Evolutionary conservation across 2,888 invertebrate species (phyloP).

Genomic region (Nomada flava): DNA sequence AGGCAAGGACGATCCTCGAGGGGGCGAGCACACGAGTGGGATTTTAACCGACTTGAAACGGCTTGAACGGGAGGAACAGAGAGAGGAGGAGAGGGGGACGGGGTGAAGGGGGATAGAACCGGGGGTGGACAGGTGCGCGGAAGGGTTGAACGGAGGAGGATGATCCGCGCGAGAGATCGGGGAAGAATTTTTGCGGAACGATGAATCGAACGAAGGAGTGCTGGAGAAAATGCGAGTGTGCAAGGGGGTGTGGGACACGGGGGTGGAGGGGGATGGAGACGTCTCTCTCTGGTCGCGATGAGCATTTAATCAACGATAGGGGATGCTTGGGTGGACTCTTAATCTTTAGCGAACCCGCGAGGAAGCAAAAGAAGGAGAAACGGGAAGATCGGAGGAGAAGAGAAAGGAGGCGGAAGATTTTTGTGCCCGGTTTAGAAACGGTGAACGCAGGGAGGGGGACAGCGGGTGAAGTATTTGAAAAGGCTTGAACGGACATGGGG

Average conservation of each 20-base stretch:
- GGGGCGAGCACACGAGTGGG: constrained; percentile 21
- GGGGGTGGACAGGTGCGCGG: constrained; percentile 5
- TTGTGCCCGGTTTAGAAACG: neutral
- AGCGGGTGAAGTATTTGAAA: too few relatives aligned
- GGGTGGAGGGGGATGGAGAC: constrained; percentile 16
- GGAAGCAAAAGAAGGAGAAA: neutral
- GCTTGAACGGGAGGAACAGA: neutral
- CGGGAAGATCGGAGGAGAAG: constrained; percentile 28
- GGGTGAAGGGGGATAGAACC: neutral
- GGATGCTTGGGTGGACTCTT: constrained; percentile 60
- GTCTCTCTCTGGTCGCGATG: constrained; percentile 75
- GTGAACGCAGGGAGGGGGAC: neutral
- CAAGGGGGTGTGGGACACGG: constrained; percentile 1
- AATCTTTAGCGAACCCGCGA: constrained; percentile 36
- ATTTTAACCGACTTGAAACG: constrained; percentile 33
- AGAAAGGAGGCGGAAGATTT: neutral
- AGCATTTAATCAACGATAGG: constrained; percentile 83
- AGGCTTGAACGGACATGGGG: neutral
- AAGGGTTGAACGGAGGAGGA: constrained; percentile 20
- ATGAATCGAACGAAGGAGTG: constrained; percentile 10
- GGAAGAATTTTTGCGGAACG: constrained; percentile 23
- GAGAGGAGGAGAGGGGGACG: neutral
- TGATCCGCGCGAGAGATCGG: constrained; percentile 19
- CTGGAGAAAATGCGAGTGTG: neutral
- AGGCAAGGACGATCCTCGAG: constrained; percentile 59